phyloP scores from a whole-genome alignment of 2,888 invertebrate genomes.

The Drosophila flavopinicola region DNA sequence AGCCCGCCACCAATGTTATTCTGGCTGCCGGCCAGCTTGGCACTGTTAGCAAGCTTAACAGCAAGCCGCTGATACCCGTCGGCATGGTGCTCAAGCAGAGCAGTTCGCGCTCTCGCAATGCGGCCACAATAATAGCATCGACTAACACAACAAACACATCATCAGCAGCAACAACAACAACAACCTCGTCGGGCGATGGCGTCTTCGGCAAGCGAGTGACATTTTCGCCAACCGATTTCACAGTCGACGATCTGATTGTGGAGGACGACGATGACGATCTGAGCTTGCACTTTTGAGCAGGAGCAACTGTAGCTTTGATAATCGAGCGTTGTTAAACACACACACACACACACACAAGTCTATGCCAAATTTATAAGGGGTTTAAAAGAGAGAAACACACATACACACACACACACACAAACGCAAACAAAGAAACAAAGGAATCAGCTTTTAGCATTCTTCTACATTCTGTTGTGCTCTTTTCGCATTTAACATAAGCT shows the following conservation, averaged over 20 bases:
- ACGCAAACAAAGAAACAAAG: conserved; percentile 1
- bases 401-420: conserved; percentile 10
- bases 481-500: conserved; percentile 54
- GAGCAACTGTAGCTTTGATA: conserved; percentile 24
- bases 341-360: too few species aligned
- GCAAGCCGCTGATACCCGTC: conserved; percentile 25
- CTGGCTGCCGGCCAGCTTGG: neutral
- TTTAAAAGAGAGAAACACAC: conserved; percentile 5
- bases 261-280: conserved; percentile 69
- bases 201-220: conserved; percentile 12
- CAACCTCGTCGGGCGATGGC: conserved; percentile 19
- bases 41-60: neutral
- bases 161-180: conserved; percentile 6
- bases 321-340: conserved; percentile 46
- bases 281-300: conserved; percentile 41
- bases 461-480: conserved; percentile 44
- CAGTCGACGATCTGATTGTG: conserved; percentile 80
- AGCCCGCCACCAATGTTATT: too few species aligned
- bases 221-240: conserved; percentile 63
- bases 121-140: neutral
- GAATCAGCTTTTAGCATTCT: conserved; percentile 22
- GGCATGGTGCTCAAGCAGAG: conserved; percentile 40
- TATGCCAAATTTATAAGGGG: conserved; percentile 57
- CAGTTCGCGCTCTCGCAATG: conserved; percentile 29
- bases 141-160: too few species aligned